These are phyloP conservation scores for Drosophila cognata DNA, from an alignment of 2,888 invertebrate species.

Conservation along the genomic window DNA sequence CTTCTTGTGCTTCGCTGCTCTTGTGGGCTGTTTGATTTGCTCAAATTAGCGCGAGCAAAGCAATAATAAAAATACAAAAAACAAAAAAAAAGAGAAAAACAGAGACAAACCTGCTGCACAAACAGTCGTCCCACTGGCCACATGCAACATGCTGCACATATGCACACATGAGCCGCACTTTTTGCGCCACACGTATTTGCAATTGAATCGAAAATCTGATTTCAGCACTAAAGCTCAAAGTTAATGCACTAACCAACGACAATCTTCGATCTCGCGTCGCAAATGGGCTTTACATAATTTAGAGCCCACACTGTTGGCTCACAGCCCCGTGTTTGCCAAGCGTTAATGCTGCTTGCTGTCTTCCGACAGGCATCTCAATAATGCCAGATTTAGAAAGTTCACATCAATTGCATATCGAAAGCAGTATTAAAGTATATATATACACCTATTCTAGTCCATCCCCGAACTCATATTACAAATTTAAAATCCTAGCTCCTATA, in stretches of 20 bases:
- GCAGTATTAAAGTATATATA: neutral
- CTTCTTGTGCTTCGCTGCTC: constrained; percentile 30
- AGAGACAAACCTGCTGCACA: constrained; percentile 42
- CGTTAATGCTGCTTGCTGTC: neutral
- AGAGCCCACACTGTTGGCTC: constrained; percentile 40
- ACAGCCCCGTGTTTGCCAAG: constrained; percentile 8
- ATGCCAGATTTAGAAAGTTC: neutral
- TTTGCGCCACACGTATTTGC: constrained; percentile 8
- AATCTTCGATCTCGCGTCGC: constrained; percentile 27
- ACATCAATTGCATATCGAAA: neutral
- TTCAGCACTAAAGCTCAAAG: constrained; percentile 30
- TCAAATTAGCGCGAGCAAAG: constrained; percentile 64
- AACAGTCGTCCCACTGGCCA: constrained; percentile 22
- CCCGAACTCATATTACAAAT: neutral
- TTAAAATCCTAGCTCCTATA: neutral
- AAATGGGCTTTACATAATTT: constrained; percentile 63
- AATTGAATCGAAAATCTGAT: constrained; percentile 49
- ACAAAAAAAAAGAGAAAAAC: constrained; percentile 1
- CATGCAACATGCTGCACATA: constrained; percentile 37
- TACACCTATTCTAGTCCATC: no score
- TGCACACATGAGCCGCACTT: constrained; percentile 7
- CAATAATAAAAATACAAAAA: constrained; percentile 12
- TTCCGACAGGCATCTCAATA: constrained; percentile 6
- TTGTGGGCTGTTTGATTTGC: constrained; percentile 64
- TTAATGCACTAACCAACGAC: constrained; percentile 59